Conservation (phyloP, 2,113 vertebrate genomes). For the Bujurquina vittata region DNA sequence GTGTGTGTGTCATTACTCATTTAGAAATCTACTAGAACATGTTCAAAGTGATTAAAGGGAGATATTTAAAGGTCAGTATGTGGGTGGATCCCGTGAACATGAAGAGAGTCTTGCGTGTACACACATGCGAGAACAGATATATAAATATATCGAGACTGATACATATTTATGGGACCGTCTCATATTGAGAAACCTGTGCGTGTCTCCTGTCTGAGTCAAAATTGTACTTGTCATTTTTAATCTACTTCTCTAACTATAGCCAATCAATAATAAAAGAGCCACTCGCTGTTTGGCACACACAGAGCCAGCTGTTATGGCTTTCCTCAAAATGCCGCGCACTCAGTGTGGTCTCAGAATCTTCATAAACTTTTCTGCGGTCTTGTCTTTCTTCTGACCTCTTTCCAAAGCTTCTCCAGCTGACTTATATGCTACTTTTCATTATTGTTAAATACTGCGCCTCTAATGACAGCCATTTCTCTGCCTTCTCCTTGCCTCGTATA, state of each 20-base stretch:
- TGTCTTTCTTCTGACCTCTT: not conserved
- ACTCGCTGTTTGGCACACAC: constrained; percentile 26
- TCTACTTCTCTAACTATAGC: constrained; percentile 44
- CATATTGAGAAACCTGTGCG: constrained; percentile 45
- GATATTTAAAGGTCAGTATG: not conserved
- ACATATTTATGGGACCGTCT: constrained; percentile 1
- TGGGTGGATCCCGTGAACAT: not conserved
- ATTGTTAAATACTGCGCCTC: not conserved
- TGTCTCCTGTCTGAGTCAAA: constrained; percentile 37
- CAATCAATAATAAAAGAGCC: constrained; percentile 63
- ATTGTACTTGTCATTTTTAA: constrained; percentile 60
- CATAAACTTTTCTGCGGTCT: not conserved
- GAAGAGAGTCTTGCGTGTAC: not conserved
- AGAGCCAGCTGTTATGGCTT: constrained; percentile 7
- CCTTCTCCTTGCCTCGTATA: constrained; percentile 10
- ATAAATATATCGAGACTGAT: constrained; percentile 7
- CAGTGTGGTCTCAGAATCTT: not conserved
- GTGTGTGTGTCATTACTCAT: not conserved
- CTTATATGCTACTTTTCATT: not conserved
- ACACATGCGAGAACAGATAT: not conserved
- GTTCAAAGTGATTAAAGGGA: not conserved
- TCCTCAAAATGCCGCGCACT: constrained; percentile 13
- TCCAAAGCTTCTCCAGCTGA: not conserved
- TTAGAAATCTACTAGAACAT: constrained; percentile 7
- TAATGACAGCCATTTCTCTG: not conserved